Evolutionary conservation across 2,797 vertebrate genomes (phyloP), one percentile per base, ranked within the genome.

Genomic region (Sebastes cheni): DNA sequence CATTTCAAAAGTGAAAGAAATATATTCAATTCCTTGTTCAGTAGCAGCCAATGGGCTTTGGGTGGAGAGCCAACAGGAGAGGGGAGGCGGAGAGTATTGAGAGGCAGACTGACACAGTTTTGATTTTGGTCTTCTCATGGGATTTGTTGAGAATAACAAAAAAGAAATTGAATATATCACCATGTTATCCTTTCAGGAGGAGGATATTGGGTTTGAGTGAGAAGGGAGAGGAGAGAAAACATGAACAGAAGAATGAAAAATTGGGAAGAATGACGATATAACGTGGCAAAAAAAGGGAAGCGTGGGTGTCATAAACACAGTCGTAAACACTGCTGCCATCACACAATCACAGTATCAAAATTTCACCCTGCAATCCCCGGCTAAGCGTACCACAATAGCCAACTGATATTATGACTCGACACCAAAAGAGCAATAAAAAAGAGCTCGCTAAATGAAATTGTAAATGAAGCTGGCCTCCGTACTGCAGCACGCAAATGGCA

Each of bases 371-470:
- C 25, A 68, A 62, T 75, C 65, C 46, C 67, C n/a, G 13, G 68
- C 72, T 75, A 85, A 80, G 36, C 67, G 22, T 18, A 76, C 7
- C 23, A 32, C 75, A 73, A 61, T 18, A 75, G 67, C 59, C 61
- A 66, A 77, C 52, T 66, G 80, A 83, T 83, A 68, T 83, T 73
- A 81, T 55, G 68, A 82, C 74, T 86, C 46, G 18, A 61, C 83
- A 87, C 46, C 68, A 30, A 76, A 88, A 59, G 14, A 83, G 69
- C 76, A 77, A 77, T 86, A 80, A 86, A 67, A 61, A 67, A 55
- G 42, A 83, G 74, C 70, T 70, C 2, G 58, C 65, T 86, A 82
- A 88, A 90, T 90, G 79, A 77, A 93, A 86, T 73, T 84, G 89
- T 77, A 91, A 91, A 91, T 89, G 69, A 89, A 86, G 74, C 75